Base-by-base conservation (phyloP, 2,113 vertebrate species). In the Cryptotis parvus region DNA sequence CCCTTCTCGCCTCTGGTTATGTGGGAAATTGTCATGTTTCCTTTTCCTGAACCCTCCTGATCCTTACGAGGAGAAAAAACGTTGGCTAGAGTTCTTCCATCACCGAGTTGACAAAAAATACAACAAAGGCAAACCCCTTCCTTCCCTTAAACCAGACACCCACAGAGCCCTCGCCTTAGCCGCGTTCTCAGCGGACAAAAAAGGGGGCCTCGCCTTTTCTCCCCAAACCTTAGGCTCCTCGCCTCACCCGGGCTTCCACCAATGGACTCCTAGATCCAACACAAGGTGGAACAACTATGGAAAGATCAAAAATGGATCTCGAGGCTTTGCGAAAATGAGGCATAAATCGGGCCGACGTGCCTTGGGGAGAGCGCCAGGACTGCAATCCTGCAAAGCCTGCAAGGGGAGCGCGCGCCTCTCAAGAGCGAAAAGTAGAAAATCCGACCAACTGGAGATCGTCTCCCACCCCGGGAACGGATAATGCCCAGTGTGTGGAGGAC, bases 41-140 rank as follows among this genome's bases (percentile, higher is more conserved):
- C 97, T 97, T 98, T 98, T 99, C 93, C 98, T 97, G 95, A 97
- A 98, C 80, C 98, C 98, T 95, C 98, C 98, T 0, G 98, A 98
- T 84, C 97, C 98, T 96, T 98, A 92, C 39, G 22, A 84, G 83
- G 0, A 95, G 22, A 84, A 70, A 26, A 61, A 76, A 41, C 58
- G 68, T 52, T 76, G 73, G 66, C 33, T 2, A 24, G 41, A 4
- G 33, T 31, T 75, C 49, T 85, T 24, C 55, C 92, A 37, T 24
- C 52, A 26, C 68, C 66, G 15, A 14, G 26, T 2, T 11, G 35
- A 49, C 89, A 74, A 65, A 31, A 52, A 70, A 66, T 16, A 3
- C 22, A n/a, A 3, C 0, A 58, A 0, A 20, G 9, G 9, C 80
- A 68, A 88, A 33, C 26, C 45, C 69, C 33, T 75, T 80, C 45